Conservation (phyloP, 1,140 invertebrate species). For the Antheraea mylitta region DNA sequence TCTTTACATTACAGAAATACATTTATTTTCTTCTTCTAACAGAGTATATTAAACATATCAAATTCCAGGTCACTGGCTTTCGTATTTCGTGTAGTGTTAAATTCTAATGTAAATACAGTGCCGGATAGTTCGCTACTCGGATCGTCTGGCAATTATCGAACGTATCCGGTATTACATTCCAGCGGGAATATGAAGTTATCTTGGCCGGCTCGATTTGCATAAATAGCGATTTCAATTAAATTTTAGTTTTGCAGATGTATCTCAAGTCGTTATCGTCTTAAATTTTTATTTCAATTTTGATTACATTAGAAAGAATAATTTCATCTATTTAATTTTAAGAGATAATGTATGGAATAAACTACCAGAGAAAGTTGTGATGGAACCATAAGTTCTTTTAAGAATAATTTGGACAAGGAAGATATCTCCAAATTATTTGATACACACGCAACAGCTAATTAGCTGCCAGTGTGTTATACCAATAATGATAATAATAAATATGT, state of each 20-base stretch:
- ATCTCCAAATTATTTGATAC: too few species aligned
- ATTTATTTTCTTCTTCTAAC: too few species aligned
- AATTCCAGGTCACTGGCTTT: not conserved
- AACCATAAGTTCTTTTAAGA: too few species aligned
- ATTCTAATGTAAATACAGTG: conserved; percentile 21
- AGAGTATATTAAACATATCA: too few species aligned
- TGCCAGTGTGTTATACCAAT: too few species aligned
- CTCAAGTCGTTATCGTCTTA: conserved; percentile 12
- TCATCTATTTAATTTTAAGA: too few species aligned
- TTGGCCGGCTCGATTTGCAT: conserved; percentile 22
- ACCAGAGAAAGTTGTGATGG: too few species aligned
- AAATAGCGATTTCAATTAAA: conserved; percentile 32
- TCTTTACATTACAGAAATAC: not conserved
- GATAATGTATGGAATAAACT: too few species aligned
- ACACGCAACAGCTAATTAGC: too few species aligned
- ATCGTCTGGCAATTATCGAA: conserved; percentile 29
- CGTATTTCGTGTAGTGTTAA: not conserved
- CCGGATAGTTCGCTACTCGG: conserved; percentile 13
- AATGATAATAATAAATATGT: too few species aligned
- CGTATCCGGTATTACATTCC: conserved; percentile 28
- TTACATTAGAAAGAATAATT: too few species aligned
- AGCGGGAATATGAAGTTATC: conserved; percentile 21
- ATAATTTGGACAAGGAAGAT: too few species aligned
- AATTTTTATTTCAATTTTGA: not conserved
- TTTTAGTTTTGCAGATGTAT: conserved; percentile 17